phyloP scores from a whole-genome alignment of 2,113 vertebrate genomes.

The Trichomycterus rosablanca region DNA sequence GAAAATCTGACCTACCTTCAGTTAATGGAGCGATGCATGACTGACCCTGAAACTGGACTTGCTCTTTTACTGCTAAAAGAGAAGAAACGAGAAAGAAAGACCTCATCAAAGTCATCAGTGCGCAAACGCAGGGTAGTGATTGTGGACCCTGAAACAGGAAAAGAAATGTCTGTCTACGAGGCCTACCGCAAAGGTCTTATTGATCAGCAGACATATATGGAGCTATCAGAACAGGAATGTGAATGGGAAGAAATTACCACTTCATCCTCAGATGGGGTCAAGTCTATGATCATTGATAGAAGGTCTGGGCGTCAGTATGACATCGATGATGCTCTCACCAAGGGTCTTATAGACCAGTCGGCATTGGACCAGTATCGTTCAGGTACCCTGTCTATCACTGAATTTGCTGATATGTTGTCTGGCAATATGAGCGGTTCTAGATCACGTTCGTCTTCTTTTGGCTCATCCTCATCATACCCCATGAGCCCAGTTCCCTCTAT shows the following conservation, averaged over 20 bases:
- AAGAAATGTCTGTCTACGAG: slow-evolving; percentile 97
- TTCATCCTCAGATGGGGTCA: slow-evolving; percentile 88
- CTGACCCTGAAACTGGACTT: slow-evolving; percentile 82
- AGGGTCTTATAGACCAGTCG: slow-evolving; percentile 85
- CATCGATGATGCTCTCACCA: slow-evolving; percentile 87
- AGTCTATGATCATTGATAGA: slow-evolving; percentile 93
- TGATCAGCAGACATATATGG: slow-evolving; percentile 93
- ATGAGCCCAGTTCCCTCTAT: slow-evolving; percentile 72
- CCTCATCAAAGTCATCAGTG: slow-evolving; percentile 93
- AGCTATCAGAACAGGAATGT: slow-evolving; percentile 93
- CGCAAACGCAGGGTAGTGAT: slow-evolving; percentile 96
- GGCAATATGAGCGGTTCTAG: slow-evolving; percentile 84
- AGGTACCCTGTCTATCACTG: slow-evolving; percentile 88
- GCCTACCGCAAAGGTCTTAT: slow-evolving; percentile 96
- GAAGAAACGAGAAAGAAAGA: slow-evolving; percentile 92
- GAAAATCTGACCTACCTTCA: slow-evolving; percentile 96
- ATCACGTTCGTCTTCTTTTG: slow-evolving; percentile 89
- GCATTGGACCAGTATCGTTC: slow-evolving; percentile 91
- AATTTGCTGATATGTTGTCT: slow-evolving; percentile 96
- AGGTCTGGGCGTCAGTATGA: slow-evolving; percentile 94
- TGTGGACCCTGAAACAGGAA: slow-evolving; percentile 90
- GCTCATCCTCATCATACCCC: slow-evolving; percentile 83
- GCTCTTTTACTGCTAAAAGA: slow-evolving; percentile 87
- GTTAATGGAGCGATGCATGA: slow-evolving; percentile 88
- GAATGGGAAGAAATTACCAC: slow-evolving; percentile 98